These are phyloP conservation scores for Molanna angustata DNA, from an alignment of 2,888 invertebrate genomes.

Conservation along the genomic window DNA sequence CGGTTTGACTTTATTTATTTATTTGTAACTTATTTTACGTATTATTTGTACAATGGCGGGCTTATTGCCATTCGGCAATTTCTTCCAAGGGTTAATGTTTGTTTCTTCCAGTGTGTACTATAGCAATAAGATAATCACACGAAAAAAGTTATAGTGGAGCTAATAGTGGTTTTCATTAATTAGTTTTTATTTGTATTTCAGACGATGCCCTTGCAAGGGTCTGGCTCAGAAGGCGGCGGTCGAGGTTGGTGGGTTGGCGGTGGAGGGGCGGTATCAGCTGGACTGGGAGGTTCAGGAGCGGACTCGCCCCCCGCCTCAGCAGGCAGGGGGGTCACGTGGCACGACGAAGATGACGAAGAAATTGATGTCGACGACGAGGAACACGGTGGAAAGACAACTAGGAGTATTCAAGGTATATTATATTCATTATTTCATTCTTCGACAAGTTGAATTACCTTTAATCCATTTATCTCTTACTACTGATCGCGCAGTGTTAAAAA, in stretches of 20 bases:
- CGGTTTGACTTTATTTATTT: too few relatives aligned
- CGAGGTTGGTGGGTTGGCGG: slow-evolving; percentile 6
- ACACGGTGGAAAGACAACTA: slow-evolving; percentile 15
- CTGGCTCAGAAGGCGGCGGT: slow-evolving; percentile 18
- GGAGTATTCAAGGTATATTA: slow-evolving; percentile 16
- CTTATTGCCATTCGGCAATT: too few relatives aligned
- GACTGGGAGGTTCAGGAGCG: slow-evolving; percentile 25
- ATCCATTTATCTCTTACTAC: too few relatives aligned
- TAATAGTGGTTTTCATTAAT: background rate
- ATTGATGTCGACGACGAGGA: slow-evolving; percentile 34
- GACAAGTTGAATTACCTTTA: too few relatives aligned
- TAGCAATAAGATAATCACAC: too few relatives aligned
- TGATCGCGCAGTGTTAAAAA: too few relatives aligned
- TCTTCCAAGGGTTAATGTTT: too few relatives aligned
- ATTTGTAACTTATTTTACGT: too few relatives aligned
- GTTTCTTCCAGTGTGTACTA: too few relatives aligned
- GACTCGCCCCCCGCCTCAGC: slow-evolving; percentile 37
- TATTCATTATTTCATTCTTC: background rate
- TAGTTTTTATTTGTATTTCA: slow-evolving; percentile 7
- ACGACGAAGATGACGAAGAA: slow-evolving; percentile 35
- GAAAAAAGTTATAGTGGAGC: too few relatives aligned
- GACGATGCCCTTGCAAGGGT: slow-evolving; percentile 28
- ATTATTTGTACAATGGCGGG: too few relatives aligned
- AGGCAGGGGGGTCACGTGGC: slow-evolving; percentile 38
- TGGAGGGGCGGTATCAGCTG: slow-evolving; percentile 10